Base-by-base conservation (phyloP, 1,140 invertebrate genomes). In the Diachasma alloeum region DNA sequence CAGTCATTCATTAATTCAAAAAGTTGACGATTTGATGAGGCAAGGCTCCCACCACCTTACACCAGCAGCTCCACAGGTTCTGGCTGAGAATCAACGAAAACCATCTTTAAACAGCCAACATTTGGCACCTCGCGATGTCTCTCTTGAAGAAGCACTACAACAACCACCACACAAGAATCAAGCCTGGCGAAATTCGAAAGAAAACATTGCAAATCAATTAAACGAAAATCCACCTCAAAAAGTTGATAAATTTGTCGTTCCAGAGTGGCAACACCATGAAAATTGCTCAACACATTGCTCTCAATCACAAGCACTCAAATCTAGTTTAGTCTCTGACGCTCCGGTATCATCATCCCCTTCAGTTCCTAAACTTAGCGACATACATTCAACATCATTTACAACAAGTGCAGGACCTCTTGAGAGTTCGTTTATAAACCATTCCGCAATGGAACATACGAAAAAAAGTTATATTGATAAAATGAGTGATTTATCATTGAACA, bases 1-100 rank as follows among this genome's bases (percentile, higher is more conserved):
- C 4, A 77, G 42, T 22, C 79, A 75, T 67, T 56, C 19, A 24
- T 42, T 53, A 13, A 26, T 71, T 81, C 80, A 74, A 82, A 79
- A 81, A 73, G 36, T 59, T 59, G 26, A 59, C 63, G 53, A 48
- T 37, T 0, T n/a, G 5, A 31, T 0, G n/a, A 63, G 17, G 31
- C 8, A 79, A 80, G 73, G 46, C 22, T 68, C 17, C 42, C 1
- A 17, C 13, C 1, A 63, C 5, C 17, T 11, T 19, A 4, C 48
- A 39, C 37, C 42, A 2, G 1, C 66, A 10, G 11, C 72, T 15
- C 72, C 48, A 46, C 73, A 78, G 11, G 81, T 78, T 78, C 77
- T 80, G 24, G 17, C 48, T 19, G 36, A 76, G 10, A 31, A 72
- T 13, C 76, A 78, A 15, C 75, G 74, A 24, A 77, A 73, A 44